A percentile compares a stretch with the other conserved stretches of the same genome.
Evolutionary conservation across 2,888 invertebrate genomes (phyloP).

Genomic region (Amphipyra berbera): DNA sequence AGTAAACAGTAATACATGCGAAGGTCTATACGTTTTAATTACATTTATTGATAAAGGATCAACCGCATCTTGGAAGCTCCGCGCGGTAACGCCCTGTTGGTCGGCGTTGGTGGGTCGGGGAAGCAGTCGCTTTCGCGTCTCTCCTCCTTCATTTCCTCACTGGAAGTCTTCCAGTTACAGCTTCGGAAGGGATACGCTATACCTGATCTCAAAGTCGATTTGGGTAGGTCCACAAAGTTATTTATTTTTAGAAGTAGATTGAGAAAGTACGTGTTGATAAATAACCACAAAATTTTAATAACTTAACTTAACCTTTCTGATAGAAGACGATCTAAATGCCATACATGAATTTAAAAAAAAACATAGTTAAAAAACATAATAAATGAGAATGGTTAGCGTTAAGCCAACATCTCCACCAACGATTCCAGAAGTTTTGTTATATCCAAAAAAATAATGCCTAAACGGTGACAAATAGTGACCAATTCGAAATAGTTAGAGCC

Average conservation of each 20-base stretch:
- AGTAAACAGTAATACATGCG: no score
- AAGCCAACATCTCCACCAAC: no score
- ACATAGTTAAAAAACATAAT: no score
- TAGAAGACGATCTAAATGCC: no score
- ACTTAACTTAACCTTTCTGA: no score
- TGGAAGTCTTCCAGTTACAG: slow-evolving; percentile 98
- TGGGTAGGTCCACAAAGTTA: slow-evolving; percentile 70
- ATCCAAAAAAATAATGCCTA: no score
- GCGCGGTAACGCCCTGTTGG: slow-evolving; percentile 96
- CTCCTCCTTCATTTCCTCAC: slow-evolving; percentile 96
- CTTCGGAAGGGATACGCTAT: slow-evolving; percentile 96
- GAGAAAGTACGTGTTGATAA: not conserved
- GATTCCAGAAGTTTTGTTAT: no score
- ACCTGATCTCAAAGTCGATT: slow-evolving; percentile 93
- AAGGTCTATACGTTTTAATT: not conserved
- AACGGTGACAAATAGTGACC: no score
- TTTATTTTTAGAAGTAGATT: not conserved
- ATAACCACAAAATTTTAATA: no score
- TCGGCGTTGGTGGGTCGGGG: slow-evolving; percentile 98
- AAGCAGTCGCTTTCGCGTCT: slow-evolving; percentile 97
- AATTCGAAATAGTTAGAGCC: no score
- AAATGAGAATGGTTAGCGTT: no score
- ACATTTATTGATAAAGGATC: slow-evolving; percentile 88
- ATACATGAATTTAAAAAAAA: no score
- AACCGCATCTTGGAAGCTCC: slow-evolving; percentile 98